Evolutionary conservation across 2,113 vertebrate species (phyloP).

Genomic region (Onychostoma macrolepis): DNA sequence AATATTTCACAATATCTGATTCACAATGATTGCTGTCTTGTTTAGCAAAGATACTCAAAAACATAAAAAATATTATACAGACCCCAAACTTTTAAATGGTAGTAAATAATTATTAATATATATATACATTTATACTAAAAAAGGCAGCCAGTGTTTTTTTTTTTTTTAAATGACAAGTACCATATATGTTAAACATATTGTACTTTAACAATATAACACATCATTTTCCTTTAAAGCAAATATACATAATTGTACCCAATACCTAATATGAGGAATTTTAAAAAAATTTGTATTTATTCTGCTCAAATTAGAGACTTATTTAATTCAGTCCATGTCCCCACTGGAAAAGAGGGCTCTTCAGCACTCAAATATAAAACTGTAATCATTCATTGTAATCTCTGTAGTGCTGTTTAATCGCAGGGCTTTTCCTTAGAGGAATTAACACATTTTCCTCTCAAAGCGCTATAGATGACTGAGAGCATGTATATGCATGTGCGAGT

Average conservation of each 20-base stretch:
- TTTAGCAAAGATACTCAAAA: too few relatives aligned
- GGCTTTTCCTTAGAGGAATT: slow-evolving; percentile 64
- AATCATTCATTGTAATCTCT: slow-evolving; percentile 72
- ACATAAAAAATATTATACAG: too few relatives aligned
- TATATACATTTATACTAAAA: too few relatives aligned
- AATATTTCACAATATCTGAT: too few relatives aligned
- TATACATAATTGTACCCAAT: neutral
- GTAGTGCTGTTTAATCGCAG: slow-evolving; percentile 64
- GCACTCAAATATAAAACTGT: slow-evolving; percentile 64
- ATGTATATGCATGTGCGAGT: slow-evolving; percentile 39
- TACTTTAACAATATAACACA: neutral
- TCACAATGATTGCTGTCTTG: too few relatives aligned
- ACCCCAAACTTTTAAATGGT: too few relatives aligned
- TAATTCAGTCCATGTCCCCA: neutral
- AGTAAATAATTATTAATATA: too few relatives aligned
- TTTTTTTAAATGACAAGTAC: too few relatives aligned
- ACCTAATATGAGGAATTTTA: neutral
- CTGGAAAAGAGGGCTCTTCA: slow-evolving; percentile 33
- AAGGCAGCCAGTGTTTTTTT: too few relatives aligned
- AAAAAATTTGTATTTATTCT: too few relatives aligned
- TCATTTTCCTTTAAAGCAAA: neutral
- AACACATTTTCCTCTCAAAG: slow-evolving; percentile 64
- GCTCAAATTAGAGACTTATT: neutral
- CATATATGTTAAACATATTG: too few relatives aligned
- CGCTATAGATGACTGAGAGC: slow-evolving; percentile 42